Evolutionary conservation across 2,113 vertebrate species (phyloP), one percentile per base, ranked within the genome.

Genomic region (Halichoerus grypus): DNA sequence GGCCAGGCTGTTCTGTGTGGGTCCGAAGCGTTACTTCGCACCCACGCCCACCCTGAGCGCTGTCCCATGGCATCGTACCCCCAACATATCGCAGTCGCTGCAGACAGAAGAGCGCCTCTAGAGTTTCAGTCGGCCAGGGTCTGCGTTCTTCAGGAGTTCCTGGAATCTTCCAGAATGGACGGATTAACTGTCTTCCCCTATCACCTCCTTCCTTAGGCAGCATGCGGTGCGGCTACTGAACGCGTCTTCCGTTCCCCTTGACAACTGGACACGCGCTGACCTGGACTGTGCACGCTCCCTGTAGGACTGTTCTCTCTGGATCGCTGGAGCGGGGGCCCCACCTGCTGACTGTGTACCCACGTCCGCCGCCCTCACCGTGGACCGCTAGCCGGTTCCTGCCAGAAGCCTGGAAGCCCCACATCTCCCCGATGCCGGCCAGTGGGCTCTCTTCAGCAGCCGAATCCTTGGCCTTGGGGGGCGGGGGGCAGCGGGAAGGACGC

Each of bases 181-280:
- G 63, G 51, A 42, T 74, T 4, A 42, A 81, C 85, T 51, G 5
- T n/a, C 57, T 39, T 31, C 69, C 51, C 36, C 81, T 67, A 12
- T 65, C 39, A 13, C 8, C 84, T 15, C 13, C 42, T 10, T 15
- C 42, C 39, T 28, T 0, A 1, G 7, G 22, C 12, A 15, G 3
- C 49, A 9, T 0, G 19, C 7, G 4, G n/a, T 14, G 18, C 14
- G 3, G 21, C 31, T 61, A 2, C 4, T 15, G 19, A 57, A 33
- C 9, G 2, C 1, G 1, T 6, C 36, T 49, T 26, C 5, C 74
- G 57, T 51, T 46, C 26, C 42, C 42, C 82, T 24, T 1, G 16
- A 22, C 22, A 39, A 53, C 7, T 14, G 63, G 55, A 26, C 19
- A 7, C 3, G 4, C 3, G 0, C 22, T 14, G 53, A 31, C 4